These are phyloP conservation scores for Chlamydotis undulata DNA, from an alignment of 2,113 vertebrate species.

Conservation along the genomic window DNA sequence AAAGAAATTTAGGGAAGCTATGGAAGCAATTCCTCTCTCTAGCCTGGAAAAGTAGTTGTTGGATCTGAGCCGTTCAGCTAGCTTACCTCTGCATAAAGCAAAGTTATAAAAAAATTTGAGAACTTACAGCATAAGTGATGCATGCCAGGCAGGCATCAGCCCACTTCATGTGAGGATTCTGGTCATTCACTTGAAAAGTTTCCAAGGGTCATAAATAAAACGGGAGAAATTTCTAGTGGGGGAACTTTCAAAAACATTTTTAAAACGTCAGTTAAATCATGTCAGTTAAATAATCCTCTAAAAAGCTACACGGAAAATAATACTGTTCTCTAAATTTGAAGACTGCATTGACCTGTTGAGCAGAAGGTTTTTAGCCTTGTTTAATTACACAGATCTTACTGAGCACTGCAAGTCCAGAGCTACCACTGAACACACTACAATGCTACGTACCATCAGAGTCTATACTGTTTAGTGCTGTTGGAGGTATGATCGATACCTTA, in stretches of 20 bases:
- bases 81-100: not conserved
- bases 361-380: not conserved
- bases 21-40: not conserved
- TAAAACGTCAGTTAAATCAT: not conserved
- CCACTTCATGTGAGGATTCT: not conserved
- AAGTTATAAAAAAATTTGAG: not conserved
- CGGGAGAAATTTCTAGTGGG: not conserved
- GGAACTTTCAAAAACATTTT: not conserved
- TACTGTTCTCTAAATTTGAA: not conserved
- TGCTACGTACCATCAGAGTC: conserved; percentile 95
- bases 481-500: conserved; percentile 98
- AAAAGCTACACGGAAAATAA: not conserved
- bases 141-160: not conserved
- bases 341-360: not conserved
- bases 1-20: not conserved
- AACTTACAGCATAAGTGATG: not conserved
- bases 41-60: not conserved
- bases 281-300: not conserved
- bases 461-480: conserved; percentile 97
- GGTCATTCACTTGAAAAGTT: not conserved
- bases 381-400: not conserved
- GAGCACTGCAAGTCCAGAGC: not conserved
- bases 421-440: not conserved
- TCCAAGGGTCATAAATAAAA: not conserved
- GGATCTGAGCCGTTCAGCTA: not conserved